A percentile compares a stretch with the other conserved stretches of the same genome.
These are phyloP conservation scores for Drosophila lowei DNA, from an alignment of 1,140 invertebrate species.

Conservation along the genomic window DNA sequence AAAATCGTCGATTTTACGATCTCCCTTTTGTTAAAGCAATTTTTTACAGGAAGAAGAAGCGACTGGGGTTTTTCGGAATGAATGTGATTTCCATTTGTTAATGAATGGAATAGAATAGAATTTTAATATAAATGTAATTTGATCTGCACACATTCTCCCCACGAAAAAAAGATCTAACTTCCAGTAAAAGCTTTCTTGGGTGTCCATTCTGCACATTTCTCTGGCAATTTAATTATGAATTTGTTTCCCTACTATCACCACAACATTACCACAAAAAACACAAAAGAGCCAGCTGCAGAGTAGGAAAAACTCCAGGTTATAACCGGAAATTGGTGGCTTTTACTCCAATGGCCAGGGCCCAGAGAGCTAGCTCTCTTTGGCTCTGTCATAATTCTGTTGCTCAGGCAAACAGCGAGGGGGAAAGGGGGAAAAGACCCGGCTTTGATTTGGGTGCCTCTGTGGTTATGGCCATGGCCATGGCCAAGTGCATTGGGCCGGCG, in stretches of 20 bases:
- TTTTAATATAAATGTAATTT: too few species aligned
- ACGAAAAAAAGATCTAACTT: too few species aligned
- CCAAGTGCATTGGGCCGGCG: conserved; percentile 32
- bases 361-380: conserved; percentile 10
- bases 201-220: too few species aligned
- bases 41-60: too few species aligned
- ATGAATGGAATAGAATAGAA: too few species aligned
- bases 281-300: conserved; percentile 1
- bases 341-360: conserved; percentile 26
- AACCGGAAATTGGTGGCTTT: conserved; percentile 76
- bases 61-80: too few species aligned
- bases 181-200: too few species aligned
- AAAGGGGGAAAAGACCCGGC: conserved; percentile 2
- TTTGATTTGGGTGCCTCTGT: conserved; percentile 75
- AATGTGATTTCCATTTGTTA: too few species aligned
- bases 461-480: conserved; percentile 57
- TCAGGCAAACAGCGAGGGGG: conserved; percentile 9
- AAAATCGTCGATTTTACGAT: too few species aligned
- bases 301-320: conserved; percentile 26
- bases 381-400: conserved; percentile 63
- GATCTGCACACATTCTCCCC: too few species aligned
- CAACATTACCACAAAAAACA: conserved; percentile 34
- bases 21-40: too few species aligned
- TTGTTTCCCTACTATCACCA: background rate
- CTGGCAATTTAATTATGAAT: conserved; percentile 6